Evolutionary conservation across 2,797 vertebrate genomes (phyloP).

Genomic region (Thamnophis elegans): DNA sequence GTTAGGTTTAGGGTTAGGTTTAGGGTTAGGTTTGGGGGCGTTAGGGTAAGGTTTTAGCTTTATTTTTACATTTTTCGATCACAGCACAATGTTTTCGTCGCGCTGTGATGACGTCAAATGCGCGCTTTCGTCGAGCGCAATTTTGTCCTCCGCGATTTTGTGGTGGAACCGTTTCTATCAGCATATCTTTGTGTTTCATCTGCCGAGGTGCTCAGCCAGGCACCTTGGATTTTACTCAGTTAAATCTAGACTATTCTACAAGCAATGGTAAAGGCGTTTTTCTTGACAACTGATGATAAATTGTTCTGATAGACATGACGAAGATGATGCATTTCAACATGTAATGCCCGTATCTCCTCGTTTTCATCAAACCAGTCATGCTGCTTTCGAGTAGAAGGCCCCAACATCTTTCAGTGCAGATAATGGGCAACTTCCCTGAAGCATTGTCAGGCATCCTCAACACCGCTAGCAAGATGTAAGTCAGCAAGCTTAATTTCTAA

Average conservation of each 20-base stretch:
- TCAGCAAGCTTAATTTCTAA: not conserved
- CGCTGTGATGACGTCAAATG: no score
- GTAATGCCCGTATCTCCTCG: not conserved
- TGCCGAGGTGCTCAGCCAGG: not conserved
- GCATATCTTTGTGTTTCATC: not conserved
- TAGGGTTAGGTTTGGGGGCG: no score
- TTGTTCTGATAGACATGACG: not conserved
- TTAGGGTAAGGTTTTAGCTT: no score
- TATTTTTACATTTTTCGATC: no score
- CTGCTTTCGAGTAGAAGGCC: not conserved
- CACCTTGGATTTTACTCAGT: not conserved
- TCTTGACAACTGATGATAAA: not conserved
- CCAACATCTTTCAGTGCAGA: not conserved
- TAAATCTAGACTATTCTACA: not conserved
- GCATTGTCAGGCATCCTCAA: not conserved
- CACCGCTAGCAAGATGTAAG: not conserved
- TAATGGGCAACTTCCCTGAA: not conserved
- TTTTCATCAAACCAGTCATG: not conserved
- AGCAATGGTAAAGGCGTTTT: not conserved
- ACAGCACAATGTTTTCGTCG: no score
- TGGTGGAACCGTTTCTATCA: no score
- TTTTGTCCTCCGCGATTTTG: no score
- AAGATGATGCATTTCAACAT: not conserved
- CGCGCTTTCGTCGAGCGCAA: no score
- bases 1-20: no score